These are phyloP conservation scores for Scolopax bukidnonensis DNA, from an alignment of 2,797 vertebrate genomes.

Conservation along the genomic window DNA sequence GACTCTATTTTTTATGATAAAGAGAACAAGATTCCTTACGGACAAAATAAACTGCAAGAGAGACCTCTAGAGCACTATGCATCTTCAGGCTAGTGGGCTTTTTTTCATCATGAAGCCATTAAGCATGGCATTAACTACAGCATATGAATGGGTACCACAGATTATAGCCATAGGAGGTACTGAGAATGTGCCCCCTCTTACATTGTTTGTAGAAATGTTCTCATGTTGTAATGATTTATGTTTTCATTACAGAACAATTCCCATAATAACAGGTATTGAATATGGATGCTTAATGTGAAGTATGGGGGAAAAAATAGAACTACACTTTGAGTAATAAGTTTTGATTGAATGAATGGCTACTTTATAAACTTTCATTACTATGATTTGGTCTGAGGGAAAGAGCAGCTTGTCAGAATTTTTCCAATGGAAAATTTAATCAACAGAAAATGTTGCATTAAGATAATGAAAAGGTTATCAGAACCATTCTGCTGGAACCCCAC, in stretches of 20 bases:
- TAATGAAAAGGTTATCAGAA: neutral
- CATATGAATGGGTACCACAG: conserved; percentile 15
- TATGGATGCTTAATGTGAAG: conserved; percentile 24
- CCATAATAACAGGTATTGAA: conserved; percentile 50
- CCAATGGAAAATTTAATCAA: conserved; percentile 29
- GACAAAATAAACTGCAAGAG: conserved; percentile 27
- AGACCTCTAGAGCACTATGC: conserved; percentile 53
- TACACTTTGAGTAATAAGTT: conserved; percentile 21
- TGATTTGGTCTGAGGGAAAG: conserved; percentile 33
- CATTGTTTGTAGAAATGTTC: conserved; percentile 17
- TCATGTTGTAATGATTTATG: conserved; percentile 55
- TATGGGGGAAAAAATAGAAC: neutral
- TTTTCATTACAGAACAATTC: conserved; percentile 63
- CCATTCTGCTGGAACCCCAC: neutral
- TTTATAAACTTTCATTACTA: conserved; percentile 46
- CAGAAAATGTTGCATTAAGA: neutral
- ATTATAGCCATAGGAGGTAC: conserved; percentile 42
- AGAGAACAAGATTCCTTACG: conserved; percentile 27
- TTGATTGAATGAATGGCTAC: conserved; percentile 46
- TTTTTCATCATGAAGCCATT: conserved; percentile 54
- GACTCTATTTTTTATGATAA: conserved; percentile 22
- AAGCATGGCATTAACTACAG: conserved; percentile 50
- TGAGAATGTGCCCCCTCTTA: neutral
- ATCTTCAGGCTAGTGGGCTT: neutral
- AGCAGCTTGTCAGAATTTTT: neutral